Base-by-base conservation (phyloP, 2,888 invertebrate genomes). In the Agriotes lineatus region DNA sequence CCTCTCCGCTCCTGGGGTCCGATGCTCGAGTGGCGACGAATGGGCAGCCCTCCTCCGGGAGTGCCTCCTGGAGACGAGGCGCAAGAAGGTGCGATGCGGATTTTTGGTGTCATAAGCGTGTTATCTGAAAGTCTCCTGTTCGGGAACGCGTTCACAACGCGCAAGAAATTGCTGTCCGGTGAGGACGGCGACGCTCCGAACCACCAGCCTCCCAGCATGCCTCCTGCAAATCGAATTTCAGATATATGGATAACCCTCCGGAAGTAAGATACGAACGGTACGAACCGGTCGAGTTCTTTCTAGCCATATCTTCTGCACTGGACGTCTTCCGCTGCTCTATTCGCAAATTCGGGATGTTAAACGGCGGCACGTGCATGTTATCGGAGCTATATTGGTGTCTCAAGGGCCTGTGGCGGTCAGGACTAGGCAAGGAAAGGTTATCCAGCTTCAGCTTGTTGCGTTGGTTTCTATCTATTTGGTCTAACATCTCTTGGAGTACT, bases 401-500 rank as follows among this genome's bases (percentile, higher is more conserved):
- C 58, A 95, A 84, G 0, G 90, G 87, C 19, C 94, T 88, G 81
- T 92, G 90, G 25, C 93, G 87, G 73, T 94, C 95, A 0, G 93
- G 93, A 78, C 92, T 93, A 54, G 91, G 90, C 77, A 92, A 85
- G 39, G 92, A 89, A 69, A 92, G 85, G 82, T 92, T 92, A 82
- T 96, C 96, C 80, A 94, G 83, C 84, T 95, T 95, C 82, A 97
- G 87, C 85, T 96, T 96, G 85, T 94, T 93, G 56, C 95, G 90
- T 81, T 97, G 96, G 80, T 94, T 93, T 75, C 93, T 89, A 83
- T 96, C 95, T 73, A 96, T 95, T 80, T 91, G 92, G 79, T 93
- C 93, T 79, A 98, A 86, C 97, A 98, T 96, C 78, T 96, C 96
- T 81, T 96, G 94, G 67, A 97, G 87, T 50, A 96, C 93, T 83